Percentiles rank a stretch among this genome's conserved stretches.
Conservation (phyloP, 2,888 invertebrate genomes). For the Linnaemya vulpina region DNA sequence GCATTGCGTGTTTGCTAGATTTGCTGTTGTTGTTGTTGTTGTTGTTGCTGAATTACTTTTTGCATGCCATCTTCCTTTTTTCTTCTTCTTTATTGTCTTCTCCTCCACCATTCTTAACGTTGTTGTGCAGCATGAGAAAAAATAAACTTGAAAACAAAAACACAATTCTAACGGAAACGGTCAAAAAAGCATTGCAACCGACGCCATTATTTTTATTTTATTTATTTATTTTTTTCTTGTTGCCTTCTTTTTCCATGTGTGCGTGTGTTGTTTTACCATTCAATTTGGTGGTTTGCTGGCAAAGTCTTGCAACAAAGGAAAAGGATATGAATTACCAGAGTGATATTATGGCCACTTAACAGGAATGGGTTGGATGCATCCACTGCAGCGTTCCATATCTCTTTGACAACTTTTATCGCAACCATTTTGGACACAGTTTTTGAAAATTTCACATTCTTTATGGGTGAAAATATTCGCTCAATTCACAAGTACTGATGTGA, state of each 20-base stretch:
- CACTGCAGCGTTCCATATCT: neutral
- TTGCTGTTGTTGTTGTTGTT: conserved; percentile 28
- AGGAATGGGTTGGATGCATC: too few relatives aligned
- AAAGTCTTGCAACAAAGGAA: conserved; percentile 12
- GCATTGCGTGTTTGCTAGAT: conserved; percentile 54
- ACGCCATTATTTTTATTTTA: conserved; percentile 64
- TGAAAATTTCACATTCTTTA: too few relatives aligned
- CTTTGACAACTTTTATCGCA: too few relatives aligned
- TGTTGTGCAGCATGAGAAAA: conserved; percentile 17
- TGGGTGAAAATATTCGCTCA: too few relatives aligned
- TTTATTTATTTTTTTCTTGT: too few relatives aligned
- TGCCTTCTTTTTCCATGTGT: neutral
- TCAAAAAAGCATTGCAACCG: conserved; percentile 65
- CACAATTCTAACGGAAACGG: conserved; percentile 69
- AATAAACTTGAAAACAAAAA: conserved; percentile 32
- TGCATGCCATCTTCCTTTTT: conserved; percentile 53
- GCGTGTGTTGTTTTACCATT: conserved; percentile 15
- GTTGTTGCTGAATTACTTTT: conserved; percentile 32
- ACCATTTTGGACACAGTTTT: too few relatives aligned
- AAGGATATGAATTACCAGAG: neutral
- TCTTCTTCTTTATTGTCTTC: conserved; percentile 40
- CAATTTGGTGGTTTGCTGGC: conserved; percentile 32
- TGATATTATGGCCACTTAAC: neutral
- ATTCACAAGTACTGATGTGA: too few relatives aligned
- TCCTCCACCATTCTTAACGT: conserved; percentile 58